Percentiles rank a stretch among this genome's conserved stretches.
phyloP scores from a whole-genome alignment of 2,888 invertebrate species.

The Sarcophaga caerulescens region DNA sequence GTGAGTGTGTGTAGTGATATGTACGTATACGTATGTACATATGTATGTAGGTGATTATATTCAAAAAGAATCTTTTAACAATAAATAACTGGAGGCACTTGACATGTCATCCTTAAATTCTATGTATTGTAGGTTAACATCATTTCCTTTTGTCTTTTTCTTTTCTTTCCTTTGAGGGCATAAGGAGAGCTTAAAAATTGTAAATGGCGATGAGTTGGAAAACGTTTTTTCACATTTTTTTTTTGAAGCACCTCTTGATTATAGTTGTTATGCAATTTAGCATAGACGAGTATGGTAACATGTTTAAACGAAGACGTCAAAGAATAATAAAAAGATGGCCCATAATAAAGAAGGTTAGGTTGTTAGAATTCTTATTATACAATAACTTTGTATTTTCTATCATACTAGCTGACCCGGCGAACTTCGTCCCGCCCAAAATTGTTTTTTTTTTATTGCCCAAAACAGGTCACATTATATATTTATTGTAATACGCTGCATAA shows the following conservation, averaged over 20 bases:
- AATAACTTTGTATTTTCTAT: not conserved
- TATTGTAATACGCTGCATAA: too few relatives aligned
- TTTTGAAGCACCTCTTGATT: too few relatives aligned
- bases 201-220: not conserved
- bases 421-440: too few relatives aligned
- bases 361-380: not conserved
- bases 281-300: too few relatives aligned
- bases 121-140: not conserved
- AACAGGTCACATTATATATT: too few relatives aligned
- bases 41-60: not conserved
- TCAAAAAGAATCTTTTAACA: constrained; percentile 28
- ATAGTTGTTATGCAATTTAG: too few relatives aligned
- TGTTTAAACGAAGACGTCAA: too few relatives aligned
- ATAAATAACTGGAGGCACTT: constrained; percentile 47
- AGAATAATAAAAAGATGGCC: too few relatives aligned
- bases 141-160: not conserved
- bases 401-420: too few relatives aligned
- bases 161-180: not conserved
- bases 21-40: too few relatives aligned
- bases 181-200: not conserved
- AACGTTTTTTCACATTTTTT: not conserved
- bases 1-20: not conserved
- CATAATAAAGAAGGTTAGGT: not conserved
- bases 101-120: constrained; percentile 25
- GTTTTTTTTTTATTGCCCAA: too few relatives aligned